These are phyloP conservation scores for Sebastes diaconus DNA, from an alignment of 2,797 vertebrate genomes.

Conservation along the genomic window DNA sequence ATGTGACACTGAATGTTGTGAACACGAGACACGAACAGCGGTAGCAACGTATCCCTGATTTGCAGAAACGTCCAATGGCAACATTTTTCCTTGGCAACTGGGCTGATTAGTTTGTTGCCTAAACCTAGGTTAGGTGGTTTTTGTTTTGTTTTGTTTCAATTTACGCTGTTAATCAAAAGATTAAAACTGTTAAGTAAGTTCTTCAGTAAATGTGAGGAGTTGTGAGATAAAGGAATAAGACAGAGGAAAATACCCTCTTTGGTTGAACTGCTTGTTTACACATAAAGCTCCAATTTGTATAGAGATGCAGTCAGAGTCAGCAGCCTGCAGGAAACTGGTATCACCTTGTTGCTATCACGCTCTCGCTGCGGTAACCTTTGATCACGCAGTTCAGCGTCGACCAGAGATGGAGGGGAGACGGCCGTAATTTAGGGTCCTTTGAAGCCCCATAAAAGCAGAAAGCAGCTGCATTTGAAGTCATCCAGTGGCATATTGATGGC, in stretches of 20 bases:
- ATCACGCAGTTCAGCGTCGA: constrained; percentile 38
- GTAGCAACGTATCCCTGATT: no score
- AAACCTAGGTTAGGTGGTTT: no score
- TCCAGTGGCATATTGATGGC: background rate
- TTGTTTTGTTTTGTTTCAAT: no score
- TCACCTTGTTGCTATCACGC: constrained; percentile 49
- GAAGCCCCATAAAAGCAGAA: constrained; percentile 42
- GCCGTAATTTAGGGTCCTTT: constrained; percentile 54
- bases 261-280: background rate
- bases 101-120: no score
- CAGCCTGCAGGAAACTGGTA: constrained; percentile 9
- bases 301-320: constrained; percentile 4
- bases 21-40: no score
- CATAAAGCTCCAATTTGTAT: no score
- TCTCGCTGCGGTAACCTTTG: constrained; percentile 70
- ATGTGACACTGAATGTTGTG: no score
- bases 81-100: no score
- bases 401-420: background rate
- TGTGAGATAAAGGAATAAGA: background rate
- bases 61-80: no score
- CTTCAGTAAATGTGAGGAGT: background rate
- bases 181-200: no score
- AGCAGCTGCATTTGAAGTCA: constrained; percentile 50
- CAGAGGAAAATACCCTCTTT: background rate
- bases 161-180: no score